Conservation (phyloP, 2,888 invertebrate genomes). For the Caenorhabditis plicata region DNA sequence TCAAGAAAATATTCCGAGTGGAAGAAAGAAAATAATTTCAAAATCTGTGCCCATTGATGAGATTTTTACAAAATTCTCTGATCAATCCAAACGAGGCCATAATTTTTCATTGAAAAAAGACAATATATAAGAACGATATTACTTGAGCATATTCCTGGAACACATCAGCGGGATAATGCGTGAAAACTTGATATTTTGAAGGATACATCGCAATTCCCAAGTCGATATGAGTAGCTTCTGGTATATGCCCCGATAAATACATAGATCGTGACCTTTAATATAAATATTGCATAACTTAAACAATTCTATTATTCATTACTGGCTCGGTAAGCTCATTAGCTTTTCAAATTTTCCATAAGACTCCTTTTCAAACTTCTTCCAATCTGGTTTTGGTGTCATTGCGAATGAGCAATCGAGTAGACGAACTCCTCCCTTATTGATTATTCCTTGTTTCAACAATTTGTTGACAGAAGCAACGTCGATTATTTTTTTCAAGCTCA, state of each 20-base stretch:
- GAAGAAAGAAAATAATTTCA: too few relatives aligned
- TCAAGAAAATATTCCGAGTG: too few relatives aligned
- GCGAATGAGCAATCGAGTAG: slow-evolving; percentile 51
- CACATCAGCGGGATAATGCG: slow-evolving; percentile 47
- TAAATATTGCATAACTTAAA: neutral
- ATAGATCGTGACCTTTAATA: slow-evolving; percentile 30
- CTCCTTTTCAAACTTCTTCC: slow-evolving; percentile 44
- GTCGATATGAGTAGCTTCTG: slow-evolving; percentile 49
- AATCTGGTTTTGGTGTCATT: slow-evolving; percentile 40
- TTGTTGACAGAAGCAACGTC: slow-evolving; percentile 23
- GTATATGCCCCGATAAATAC: slow-evolving; percentile 49
- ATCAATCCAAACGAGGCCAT: too few relatives aligned
- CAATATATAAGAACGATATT: too few relatives aligned
- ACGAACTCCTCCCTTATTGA: slow-evolving; percentile 43
- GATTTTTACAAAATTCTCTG: too few relatives aligned
- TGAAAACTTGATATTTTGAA: slow-evolving; percentile 48
- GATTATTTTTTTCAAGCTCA: slow-evolving; percentile 39
- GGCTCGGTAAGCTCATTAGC: slow-evolving; percentile 22
- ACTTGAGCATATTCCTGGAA: slow-evolving; percentile 55
- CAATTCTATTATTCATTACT: too few relatives aligned
- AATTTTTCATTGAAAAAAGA: too few relatives aligned
- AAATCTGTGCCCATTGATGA: too few relatives aligned
- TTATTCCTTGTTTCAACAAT: slow-evolving; percentile 32
- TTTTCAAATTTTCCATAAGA: slow-evolving; percentile 50
- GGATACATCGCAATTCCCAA: slow-evolving; percentile 56